Percentiles rank a stretch among this genome's conserved stretches.
Conservation (phyloP, 2,113 vertebrate genomes). For the Donacobius atricapilla region DNA sequence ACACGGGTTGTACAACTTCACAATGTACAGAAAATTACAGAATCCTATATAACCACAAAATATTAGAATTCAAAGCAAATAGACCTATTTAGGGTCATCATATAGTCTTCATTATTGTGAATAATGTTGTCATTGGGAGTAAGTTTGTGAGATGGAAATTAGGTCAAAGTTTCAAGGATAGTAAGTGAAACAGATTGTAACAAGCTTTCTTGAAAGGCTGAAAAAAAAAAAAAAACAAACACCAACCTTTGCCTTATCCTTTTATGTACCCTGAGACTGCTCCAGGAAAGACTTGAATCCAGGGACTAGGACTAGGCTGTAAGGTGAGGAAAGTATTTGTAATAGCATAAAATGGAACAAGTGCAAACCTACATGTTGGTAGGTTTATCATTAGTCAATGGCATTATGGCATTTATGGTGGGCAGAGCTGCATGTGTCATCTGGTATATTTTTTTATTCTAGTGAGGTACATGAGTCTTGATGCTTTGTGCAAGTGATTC, state of each 20-base stretch:
- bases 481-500: not conserved
- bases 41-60: not conserved
- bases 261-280: not conserved
- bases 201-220: not conserved
- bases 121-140: not conserved
- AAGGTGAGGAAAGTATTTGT: not conserved
- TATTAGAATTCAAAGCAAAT: not conserved
- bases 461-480: not conserved
- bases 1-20: not conserved
- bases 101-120: not conserved
- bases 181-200: not conserved
- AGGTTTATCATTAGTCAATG: not conserved
- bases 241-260: not conserved
- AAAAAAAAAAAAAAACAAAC: not conserved
- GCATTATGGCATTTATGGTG: not conserved
- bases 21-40: not conserved
- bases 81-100: not conserved
- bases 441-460: not conserved
- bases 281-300: not conserved
- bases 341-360: not conserved
- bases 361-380: not conserved
- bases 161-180: not conserved
- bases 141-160: not conserved
- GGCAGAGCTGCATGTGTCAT: not conserved
- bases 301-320: not conserved